Percentiles rank a stretch among this genome's conserved stretches.
phyloP scores from a whole-genome alignment of 2,888 invertebrate genomes.

The Scrobipalpa costella region DNA sequence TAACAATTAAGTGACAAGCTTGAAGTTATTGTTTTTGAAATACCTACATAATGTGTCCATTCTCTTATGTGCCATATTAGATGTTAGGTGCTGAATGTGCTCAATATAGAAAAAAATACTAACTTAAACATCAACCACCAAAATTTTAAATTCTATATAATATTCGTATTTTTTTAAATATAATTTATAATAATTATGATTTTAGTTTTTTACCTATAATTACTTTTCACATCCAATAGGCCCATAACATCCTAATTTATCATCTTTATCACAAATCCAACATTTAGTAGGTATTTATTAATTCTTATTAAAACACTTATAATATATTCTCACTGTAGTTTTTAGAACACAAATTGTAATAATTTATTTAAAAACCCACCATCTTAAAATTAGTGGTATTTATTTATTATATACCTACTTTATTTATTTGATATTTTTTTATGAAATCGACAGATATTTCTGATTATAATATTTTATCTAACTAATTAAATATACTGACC shows the following conservation, averaged over 20 bases:
- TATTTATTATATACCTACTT: background rate
- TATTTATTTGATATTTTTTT: background rate
- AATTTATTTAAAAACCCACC: background rate
- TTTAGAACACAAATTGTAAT: constrained; percentile 23
- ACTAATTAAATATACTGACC: no score
- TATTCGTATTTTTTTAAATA: constrained; percentile 25
- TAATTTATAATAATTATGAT: constrained; percentile 24
- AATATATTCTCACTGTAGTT: constrained; percentile 24
- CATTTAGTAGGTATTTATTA: constrained; percentile 27
- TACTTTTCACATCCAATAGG: constrained; percentile 52
- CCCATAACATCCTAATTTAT: constrained; percentile 45
- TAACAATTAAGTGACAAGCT: background rate
- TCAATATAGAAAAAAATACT: constrained; percentile 24
- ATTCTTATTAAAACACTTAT: constrained; percentile 23
- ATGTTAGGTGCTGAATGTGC: constrained; percentile 37
- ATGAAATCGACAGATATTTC: no score
- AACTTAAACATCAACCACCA: constrained; percentile 20
- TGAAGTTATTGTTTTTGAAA: constrained; percentile 25
- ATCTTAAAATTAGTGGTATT: background rate
- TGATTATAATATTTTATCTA: no score
- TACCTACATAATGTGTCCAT: constrained; percentile 33
- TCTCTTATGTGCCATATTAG: constrained; percentile 40
- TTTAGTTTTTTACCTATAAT: constrained; percentile 31
- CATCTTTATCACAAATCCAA: constrained; percentile 48
- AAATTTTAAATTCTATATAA: constrained; percentile 20